Evolutionary conservation across 2,113 vertebrate genomes (phyloP).

Genomic region (Ia io): DNA sequence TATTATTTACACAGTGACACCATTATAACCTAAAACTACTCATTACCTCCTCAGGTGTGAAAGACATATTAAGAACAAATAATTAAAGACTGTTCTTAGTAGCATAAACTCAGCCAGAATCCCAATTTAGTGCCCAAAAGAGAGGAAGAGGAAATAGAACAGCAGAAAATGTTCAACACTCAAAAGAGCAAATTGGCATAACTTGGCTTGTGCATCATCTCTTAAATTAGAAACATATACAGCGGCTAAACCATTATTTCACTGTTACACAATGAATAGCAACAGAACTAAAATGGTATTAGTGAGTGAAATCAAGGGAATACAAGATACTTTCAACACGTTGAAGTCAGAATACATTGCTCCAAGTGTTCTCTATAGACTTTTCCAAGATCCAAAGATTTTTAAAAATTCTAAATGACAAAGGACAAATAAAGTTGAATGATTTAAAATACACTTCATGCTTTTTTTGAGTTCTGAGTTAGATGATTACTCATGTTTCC

Average conservation of each 20-base stretch:
- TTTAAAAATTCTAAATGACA: neutral
- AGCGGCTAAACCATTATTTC: neutral
- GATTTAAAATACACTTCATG: neutral
- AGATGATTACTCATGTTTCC: neutral
- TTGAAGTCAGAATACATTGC: neutral
- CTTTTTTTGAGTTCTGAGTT: neutral
- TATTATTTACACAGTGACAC: neutral
- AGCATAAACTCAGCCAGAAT: conserved; percentile 3
- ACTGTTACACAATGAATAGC: neutral
- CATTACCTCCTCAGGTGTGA: neutral
- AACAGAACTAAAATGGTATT: neutral
- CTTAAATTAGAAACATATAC: neutral
- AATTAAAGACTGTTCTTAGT: conserved; percentile 24
- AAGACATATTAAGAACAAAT: conserved; percentile 45
- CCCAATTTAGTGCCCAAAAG: neutral
- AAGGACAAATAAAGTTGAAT: neutral
- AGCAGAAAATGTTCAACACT: neutral
- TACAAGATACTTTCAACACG: neutral
- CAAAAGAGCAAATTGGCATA: neutral
- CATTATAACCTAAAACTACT: neutral
- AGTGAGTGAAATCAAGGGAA: neutral
- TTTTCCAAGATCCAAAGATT: neutral
- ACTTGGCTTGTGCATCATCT: neutral
- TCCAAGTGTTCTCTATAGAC: neutral
- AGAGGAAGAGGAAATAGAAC: neutral